These are phyloP conservation scores for Fukomys damarensis DNA, from an alignment of 2,113 vertebrate genomes.

Conservation along the genomic window DNA sequence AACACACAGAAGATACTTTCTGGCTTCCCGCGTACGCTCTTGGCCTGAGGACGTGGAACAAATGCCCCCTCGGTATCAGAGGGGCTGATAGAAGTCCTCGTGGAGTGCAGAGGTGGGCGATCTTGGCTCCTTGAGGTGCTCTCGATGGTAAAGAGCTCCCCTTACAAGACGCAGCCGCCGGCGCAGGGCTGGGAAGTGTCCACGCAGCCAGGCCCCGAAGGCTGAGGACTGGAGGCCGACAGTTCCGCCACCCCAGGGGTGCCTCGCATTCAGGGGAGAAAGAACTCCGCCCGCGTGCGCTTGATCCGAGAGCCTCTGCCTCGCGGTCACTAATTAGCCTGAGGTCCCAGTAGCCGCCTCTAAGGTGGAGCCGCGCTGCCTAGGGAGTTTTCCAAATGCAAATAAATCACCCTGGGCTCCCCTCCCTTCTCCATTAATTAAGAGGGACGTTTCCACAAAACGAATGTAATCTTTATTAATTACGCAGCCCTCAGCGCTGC, in stretches of 20 bases:
- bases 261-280: fast-evolving
- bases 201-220: fast-evolving
- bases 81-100: fast-evolving
- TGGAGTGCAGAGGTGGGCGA: fast-evolving
- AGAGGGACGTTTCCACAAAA: conserved; percentile 51
- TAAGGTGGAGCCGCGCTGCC: background rate
- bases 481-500: background rate
- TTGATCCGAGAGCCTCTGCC: background rate
- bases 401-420: conserved; percentile 31
- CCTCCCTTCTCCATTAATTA: conserved; percentile 57
- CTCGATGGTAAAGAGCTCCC: too few species aligned
- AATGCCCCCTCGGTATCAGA: fast-evolving
- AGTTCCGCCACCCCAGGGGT: too few species aligned
- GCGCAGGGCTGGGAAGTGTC: too few species aligned
- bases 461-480: conserved; percentile 67
- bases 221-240: too few species aligned
- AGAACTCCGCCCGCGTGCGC: background rate
- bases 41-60: background rate
- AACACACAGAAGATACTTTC: background rate
- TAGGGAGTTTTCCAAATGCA: conserved; percentile 61
- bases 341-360: background rate
- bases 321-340: background rate
- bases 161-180: background rate
- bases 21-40: background rate
- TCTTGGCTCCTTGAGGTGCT: background rate